These are phyloP conservation scores for Ectemnius lituratus DNA, from an alignment of 2,888 invertebrate genomes.

Conservation along the genomic window DNA sequence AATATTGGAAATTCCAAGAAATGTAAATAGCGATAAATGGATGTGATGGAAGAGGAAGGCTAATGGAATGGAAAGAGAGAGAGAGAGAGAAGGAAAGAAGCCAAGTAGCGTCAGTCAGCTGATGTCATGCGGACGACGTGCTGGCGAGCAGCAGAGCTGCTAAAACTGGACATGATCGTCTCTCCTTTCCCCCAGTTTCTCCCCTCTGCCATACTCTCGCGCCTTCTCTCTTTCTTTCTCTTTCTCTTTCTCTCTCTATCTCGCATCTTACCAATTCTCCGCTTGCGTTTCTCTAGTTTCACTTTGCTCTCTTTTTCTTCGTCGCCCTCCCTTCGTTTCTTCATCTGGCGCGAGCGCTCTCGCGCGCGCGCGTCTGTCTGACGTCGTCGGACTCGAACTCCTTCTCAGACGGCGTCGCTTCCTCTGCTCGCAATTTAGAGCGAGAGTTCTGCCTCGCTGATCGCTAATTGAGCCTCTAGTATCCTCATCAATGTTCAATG, in stretches of 20 bases:
- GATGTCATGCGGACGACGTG: slow-evolving; percentile 53
- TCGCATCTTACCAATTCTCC: not conserved
- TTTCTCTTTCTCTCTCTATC: slow-evolving; percentile 15
- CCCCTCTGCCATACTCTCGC: not conserved
- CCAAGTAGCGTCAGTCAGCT: slow-evolving; percentile 52
- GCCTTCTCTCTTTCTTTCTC: not conserved
- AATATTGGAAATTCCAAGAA: too few species aligned
- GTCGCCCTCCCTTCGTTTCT: slow-evolving; percentile 23
- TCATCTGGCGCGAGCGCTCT: too few species aligned
- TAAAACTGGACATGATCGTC: slow-evolving; percentile 61
- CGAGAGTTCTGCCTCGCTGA: too few species aligned
- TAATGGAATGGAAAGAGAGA: slow-evolving; percentile 23
- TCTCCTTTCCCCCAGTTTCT: slow-evolving; percentile 32
- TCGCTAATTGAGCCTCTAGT: too few species aligned
- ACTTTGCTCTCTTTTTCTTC: slow-evolving; percentile 8
- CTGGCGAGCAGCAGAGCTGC: slow-evolving; percentile 56
- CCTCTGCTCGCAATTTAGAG: not conserved
- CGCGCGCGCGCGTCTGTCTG: not conserved
- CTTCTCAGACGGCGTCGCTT: slow-evolving; percentile 20
- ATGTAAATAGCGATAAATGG: too few species aligned
- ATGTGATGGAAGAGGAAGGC: not conserved
- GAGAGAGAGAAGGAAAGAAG: slow-evolving; percentile 33
- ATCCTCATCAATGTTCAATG: too few species aligned
- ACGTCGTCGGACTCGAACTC: slow-evolving; percentile 10
- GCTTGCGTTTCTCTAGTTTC: not conserved